Evolutionary conservation across 2,888 invertebrate genomes (phyloP).

Genomic region (Xanthorhoe spadicearia): DNA sequence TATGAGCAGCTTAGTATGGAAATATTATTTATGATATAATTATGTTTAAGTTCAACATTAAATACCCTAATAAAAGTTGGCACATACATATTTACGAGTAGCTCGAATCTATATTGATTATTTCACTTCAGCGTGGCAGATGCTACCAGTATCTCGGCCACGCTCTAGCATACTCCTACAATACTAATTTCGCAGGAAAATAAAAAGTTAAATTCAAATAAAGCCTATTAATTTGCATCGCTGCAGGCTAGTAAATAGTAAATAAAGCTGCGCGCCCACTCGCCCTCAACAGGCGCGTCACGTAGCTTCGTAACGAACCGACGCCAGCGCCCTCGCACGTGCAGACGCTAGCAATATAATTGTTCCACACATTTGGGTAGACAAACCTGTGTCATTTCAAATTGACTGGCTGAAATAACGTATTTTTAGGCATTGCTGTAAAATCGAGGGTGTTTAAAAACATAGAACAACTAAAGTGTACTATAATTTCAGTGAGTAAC

Average conservation of each 20-base stretch:
- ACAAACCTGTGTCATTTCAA: constrained; percentile 6
- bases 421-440: background rate
- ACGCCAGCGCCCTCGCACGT: constrained; percentile 54
- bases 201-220: background rate
- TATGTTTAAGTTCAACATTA: too few relatives aligned
- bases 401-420: background rate
- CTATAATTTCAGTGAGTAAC: too few relatives aligned
- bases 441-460: too few relatives aligned
- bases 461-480: too few relatives aligned
- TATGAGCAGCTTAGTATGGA: too few relatives aligned
- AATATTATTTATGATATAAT: too few relatives aligned
- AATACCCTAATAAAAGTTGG: too few relatives aligned
- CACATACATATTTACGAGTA: too few relatives aligned
- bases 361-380: constrained; percentile 25
- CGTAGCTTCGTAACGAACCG: constrained; percentile 63
- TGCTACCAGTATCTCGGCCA: too few relatives aligned
- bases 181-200: background rate
- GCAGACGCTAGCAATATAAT: constrained; percentile 36
- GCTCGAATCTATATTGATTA: too few relatives aligned
- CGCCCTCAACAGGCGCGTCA: constrained; percentile 52
- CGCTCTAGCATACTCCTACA: background rate
- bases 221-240: constrained; percentile 18
- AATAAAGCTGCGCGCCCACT: constrained; percentile 42
- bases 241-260: constrained; percentile 30
- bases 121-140: too few relatives aligned